These are phyloP conservation scores for Chloropsis hardwickii DNA, from an alignment of 2,113 vertebrate genomes.

Conservation along the genomic window DNA sequence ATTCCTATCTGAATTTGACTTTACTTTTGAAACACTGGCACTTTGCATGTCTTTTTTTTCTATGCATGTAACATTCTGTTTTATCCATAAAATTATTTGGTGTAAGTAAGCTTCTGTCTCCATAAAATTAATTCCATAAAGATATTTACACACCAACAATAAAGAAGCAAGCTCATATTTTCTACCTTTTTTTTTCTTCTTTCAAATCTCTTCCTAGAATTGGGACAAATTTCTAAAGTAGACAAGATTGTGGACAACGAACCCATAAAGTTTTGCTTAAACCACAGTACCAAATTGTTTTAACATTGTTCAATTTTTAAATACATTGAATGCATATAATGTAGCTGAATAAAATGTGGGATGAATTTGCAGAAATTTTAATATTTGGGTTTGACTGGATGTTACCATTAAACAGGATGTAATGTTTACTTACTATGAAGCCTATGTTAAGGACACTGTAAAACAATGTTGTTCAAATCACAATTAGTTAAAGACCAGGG, in stretches of 20 bases:
- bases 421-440: not conserved
- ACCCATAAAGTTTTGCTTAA: not conserved
- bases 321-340: not conserved
- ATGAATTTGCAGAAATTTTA: not conserved
- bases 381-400: not conserved
- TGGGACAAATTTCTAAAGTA: not conserved
- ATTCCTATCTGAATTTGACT: not conserved
- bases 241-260: not conserved
- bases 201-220: not conserved
- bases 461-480: not conserved
- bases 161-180: not conserved
- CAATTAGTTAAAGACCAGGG: not conserved
- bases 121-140: not conserved
- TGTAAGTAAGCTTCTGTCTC: not conserved
- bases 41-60: not conserved
- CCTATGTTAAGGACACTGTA: not conserved
- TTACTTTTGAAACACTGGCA: not conserved
- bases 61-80: not conserved
- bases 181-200: not conserved
- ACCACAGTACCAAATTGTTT: not conserved
- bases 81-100: not conserved
- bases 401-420: not conserved
- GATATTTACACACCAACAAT: not conserved
- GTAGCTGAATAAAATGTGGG: not conserved
- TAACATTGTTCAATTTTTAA: not conserved